Evolutionary conservation across 2,797 vertebrate species (phyloP).

Genomic region (Valencia hispanica): DNA sequence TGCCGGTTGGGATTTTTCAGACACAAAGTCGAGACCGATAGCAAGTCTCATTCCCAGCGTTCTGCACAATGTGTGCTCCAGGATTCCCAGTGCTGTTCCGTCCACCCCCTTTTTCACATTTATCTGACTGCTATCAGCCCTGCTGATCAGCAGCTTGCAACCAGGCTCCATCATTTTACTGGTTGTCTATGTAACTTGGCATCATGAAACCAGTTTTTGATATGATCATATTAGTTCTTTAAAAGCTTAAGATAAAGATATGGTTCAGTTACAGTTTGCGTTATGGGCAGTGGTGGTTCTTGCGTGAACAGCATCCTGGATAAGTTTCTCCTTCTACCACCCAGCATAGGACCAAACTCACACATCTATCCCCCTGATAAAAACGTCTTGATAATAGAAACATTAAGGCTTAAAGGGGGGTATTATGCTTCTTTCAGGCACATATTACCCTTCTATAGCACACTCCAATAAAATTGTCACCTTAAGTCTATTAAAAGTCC

Average conservation of each 20-base stretch:
- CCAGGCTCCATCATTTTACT: background rate
- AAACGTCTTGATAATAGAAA: too few relatives aligned
- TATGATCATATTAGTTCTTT: background rate
- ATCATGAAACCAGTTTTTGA: background rate
- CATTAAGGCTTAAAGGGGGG: too few relatives aligned
- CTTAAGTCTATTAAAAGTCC: too few relatives aligned
- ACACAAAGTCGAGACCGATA: slow-evolving; percentile 9
- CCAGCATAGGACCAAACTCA: too few relatives aligned
- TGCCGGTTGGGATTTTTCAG: slow-evolving; percentile 8
- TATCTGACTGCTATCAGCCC: slow-evolving; percentile 7
- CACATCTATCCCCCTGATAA: background rate
- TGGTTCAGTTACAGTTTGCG: background rate
- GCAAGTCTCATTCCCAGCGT: slow-evolving; percentile 10
- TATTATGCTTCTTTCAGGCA: too few relatives aligned
- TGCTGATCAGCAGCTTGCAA: slow-evolving; percentile 17
- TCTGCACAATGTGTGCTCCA: slow-evolving; percentile 11
- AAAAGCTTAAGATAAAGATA: background rate
- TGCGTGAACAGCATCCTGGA: too few relatives aligned
- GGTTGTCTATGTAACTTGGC: background rate
- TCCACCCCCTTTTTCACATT: slow-evolving; percentile 5
- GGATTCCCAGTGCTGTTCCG: slow-evolving; percentile 1
- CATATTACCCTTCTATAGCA: too few relatives aligned
- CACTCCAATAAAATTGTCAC: too few relatives aligned
- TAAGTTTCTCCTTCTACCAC: too few relatives aligned
- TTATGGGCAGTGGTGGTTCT: background rate